Evolutionary conservation across 92 coral and sea anemone genomes (phyloP).

Genomic region (Palythoa caribaeorum): DNA sequence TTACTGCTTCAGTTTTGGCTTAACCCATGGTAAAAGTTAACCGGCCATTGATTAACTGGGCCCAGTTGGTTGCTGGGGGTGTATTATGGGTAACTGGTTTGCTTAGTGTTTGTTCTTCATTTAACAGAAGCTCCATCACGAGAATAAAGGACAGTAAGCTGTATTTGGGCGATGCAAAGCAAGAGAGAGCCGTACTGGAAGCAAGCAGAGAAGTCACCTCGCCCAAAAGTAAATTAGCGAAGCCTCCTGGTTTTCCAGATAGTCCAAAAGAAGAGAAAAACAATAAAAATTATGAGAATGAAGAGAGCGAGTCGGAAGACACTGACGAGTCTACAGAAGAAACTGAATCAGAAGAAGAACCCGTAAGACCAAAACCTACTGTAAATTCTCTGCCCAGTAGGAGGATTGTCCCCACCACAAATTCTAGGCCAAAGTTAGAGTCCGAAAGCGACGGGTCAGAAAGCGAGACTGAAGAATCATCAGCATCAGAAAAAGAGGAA

Average conservation of each 20-base stretch:
- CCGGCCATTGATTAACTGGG: no score
- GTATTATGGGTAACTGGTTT: background rate
- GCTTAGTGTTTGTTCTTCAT: slow-evolving; percentile 40
- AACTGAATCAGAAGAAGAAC: slow-evolving; percentile 73
- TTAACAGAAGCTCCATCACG: slow-evolving; percentile 94
- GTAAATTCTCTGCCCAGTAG: slow-evolving; percentile 19
- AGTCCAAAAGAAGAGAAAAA: slow-evolving; percentile 91
- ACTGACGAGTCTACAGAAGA: slow-evolving; percentile 80
- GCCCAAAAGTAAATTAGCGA: slow-evolving; percentile 63
- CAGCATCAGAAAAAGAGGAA: slow-evolving; percentile 43
- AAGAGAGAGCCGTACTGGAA: slow-evolving; percentile 83
- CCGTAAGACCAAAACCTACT: slow-evolving; percentile 16
- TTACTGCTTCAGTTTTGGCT: no score
- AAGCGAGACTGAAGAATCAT: slow-evolving; percentile 55
- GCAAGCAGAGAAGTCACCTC: slow-evolving; percentile 75
- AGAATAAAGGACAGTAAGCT: slow-evolving; percentile 96
- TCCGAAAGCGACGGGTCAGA: slow-evolving; percentile 62
- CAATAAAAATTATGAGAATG: slow-evolving; percentile 72
- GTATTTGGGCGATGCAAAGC: slow-evolving; percentile 88
- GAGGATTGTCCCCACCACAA: background rate
- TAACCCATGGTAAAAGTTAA: no score
- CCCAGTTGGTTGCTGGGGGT: no score
- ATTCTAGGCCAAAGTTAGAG: slow-evolving; percentile 6
- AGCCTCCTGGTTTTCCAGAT: slow-evolving; percentile 76
- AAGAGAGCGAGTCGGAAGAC: slow-evolving; percentile 78